Conservation (phyloP, 2,113 vertebrate genomes). For the Cricetomys ansorgei region DNA sequence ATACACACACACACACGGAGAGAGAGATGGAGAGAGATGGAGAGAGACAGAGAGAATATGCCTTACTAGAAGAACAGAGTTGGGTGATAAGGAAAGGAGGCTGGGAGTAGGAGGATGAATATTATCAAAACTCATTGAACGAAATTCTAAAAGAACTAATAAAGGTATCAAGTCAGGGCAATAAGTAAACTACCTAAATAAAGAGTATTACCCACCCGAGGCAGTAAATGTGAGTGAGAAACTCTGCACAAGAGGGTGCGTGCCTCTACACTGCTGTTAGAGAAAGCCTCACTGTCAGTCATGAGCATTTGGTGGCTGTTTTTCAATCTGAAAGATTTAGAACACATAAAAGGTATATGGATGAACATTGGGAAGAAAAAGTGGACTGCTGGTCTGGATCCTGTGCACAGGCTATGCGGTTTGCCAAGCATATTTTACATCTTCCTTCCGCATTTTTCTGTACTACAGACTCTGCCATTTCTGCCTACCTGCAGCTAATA, state of each 20-base stretch:
- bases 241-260: background rate
- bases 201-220: background rate
- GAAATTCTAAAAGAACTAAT: background rate
- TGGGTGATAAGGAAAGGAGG: background rate
- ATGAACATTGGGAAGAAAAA: background rate
- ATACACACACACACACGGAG: background rate
- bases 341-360: background rate
- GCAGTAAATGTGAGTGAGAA: background rate
- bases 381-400: too few relatives aligned
- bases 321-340: background rate
- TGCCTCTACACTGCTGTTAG: background rate
- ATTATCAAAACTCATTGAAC: background rate
- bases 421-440: background rate
- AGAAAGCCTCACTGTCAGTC: background rate
- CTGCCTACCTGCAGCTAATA: slow-evolving; percentile 9
- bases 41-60: background rate
- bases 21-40: background rate
- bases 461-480: background rate
- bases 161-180: background rate
- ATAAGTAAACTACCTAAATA: background rate
- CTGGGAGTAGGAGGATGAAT: too few relatives aligned
- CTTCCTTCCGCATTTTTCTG: background rate
- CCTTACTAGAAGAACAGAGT: background rate
- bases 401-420: background rate
- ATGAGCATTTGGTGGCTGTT: background rate